These are phyloP conservation scores for Leptonema lineaticorne DNA, from an alignment of 1,140 invertebrate genomes.

Conservation along the genomic window DNA sequence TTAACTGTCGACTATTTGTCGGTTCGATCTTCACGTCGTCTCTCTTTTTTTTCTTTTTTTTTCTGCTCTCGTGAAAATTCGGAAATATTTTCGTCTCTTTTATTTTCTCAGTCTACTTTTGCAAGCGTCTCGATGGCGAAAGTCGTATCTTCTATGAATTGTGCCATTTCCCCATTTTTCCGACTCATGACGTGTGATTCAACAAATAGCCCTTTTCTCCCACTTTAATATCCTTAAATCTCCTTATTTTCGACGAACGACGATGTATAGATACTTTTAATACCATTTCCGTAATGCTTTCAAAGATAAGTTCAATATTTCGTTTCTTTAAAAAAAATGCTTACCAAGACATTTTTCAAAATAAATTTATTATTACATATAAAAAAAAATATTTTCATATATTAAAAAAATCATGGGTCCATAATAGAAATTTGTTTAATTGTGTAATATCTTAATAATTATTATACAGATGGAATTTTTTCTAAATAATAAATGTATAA, in stretches of 20 bases:
- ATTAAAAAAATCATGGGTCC: neutral
- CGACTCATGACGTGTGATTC: constrained; percentile 16
- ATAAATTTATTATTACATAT: too few species aligned
- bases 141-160: constrained; percentile 10
- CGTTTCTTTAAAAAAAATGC: neutral
- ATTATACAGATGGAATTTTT: too few species aligned
- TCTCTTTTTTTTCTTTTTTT: too few species aligned
- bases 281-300: too few species aligned
- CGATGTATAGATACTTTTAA: neutral
- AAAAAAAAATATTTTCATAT: neutral
- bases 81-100: too few species aligned
- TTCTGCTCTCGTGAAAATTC: too few species aligned
- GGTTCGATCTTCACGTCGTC: too few species aligned
- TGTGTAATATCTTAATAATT: too few species aligned
- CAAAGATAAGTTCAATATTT: neutral
- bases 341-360: too few species aligned
- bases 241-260: too few species aligned
- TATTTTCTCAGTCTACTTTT: neutral
- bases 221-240: neutral
- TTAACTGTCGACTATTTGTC: constrained; percentile 15
- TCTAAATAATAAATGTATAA: too few species aligned
- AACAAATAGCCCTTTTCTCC: neutral
- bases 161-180: constrained; percentile 10
- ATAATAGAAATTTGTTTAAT: too few species aligned
- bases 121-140: neutral